These are phyloP conservation scores for Callaeas wilsoni DNA, from an alignment of 2,113 vertebrate genomes.

Conservation along the genomic window DNA sequence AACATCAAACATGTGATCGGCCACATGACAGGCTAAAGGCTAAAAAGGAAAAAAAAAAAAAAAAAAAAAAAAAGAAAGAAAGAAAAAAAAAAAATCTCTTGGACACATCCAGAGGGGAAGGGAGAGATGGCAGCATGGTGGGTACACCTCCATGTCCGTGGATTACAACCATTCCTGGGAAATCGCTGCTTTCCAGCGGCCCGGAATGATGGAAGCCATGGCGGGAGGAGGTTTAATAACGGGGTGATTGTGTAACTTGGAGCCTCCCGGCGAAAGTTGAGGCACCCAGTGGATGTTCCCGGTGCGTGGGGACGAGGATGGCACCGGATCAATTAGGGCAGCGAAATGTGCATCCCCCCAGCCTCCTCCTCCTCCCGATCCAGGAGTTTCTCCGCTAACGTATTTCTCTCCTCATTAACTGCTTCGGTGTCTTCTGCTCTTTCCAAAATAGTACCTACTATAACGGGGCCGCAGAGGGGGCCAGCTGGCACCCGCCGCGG, in stretches of 20 bases:
- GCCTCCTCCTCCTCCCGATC: background rate
- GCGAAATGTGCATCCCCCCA: background rate
- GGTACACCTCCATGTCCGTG: background rate
- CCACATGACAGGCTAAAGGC: background rate
- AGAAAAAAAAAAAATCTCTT: background rate
- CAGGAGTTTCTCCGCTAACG: slow-evolving; percentile 27
- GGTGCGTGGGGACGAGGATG: background rate
- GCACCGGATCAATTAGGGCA: slow-evolving; percentile 44
- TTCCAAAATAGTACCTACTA: slow-evolving; percentile 35
- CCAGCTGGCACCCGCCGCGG: background rate
- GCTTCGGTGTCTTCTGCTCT: slow-evolving; percentile 25
- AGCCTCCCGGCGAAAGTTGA: background rate
- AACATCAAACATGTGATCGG: background rate
- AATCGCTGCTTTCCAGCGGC: background rate
- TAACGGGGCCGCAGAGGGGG: background rate
- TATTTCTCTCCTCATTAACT: slow-evolving; percentile 34
- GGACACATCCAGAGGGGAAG: background rate
- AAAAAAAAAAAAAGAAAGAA: background rate
- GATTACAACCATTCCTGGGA: background rate
- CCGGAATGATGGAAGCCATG: background rate
- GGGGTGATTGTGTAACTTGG: background rate
- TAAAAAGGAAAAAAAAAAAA: background rate
- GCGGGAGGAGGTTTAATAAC: background rate
- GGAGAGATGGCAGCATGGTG: background rate
- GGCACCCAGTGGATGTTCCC: background rate